Evolutionary conservation across 2,113 vertebrate genomes (phyloP).

Genomic region (Micronisus gabar): DNA sequence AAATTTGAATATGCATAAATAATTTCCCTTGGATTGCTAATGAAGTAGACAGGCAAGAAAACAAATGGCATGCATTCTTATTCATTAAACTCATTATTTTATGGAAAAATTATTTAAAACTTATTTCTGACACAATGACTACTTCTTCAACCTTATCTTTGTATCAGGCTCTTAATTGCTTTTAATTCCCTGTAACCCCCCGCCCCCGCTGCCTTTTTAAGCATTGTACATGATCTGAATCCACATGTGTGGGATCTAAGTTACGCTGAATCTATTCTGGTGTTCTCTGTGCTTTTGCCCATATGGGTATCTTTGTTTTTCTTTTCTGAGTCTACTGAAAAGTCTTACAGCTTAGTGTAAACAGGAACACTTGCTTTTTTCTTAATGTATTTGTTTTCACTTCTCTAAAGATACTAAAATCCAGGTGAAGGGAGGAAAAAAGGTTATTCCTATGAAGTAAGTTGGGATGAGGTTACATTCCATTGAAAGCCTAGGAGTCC

Average conservation of each 20-base stretch:
- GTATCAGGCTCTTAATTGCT: slow-evolving; percentile 43
- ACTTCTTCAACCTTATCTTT: slow-evolving; percentile 44
- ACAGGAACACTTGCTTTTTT: background rate
- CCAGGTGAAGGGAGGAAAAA: background rate
- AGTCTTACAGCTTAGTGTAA: background rate
- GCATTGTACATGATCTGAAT: background rate
- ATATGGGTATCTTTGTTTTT: slow-evolving; percentile 42
- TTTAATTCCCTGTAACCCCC: slow-evolving; percentile 16
- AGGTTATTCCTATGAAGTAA: background rate
- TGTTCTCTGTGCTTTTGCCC: slow-evolving; percentile 17
- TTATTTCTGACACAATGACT: slow-evolving; percentile 39
- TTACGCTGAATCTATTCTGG: background rate
- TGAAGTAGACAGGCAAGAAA: slow-evolving; percentile 68
- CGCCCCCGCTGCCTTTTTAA: background rate
- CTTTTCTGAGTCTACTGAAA: slow-evolving; percentile 11
- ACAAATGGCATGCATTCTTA: slow-evolving; percentile 57
- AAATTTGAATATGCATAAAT: slow-evolving; percentile 66
- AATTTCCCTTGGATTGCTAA: slow-evolving; percentile 68
- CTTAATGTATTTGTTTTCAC: background rate
- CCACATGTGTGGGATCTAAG: slow-evolving; percentile 5
- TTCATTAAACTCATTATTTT: slow-evolving; percentile 57
- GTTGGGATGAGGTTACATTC: background rate
- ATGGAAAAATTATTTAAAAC: slow-evolving; percentile 58
- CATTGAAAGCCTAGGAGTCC: background rate
- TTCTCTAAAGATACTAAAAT: background rate